Percentiles rank a stretch among this genome's conserved stretches.
Evolutionary conservation across 2,113 vertebrate species (phyloP).

Genomic region (Polypterus bichir): DNA sequence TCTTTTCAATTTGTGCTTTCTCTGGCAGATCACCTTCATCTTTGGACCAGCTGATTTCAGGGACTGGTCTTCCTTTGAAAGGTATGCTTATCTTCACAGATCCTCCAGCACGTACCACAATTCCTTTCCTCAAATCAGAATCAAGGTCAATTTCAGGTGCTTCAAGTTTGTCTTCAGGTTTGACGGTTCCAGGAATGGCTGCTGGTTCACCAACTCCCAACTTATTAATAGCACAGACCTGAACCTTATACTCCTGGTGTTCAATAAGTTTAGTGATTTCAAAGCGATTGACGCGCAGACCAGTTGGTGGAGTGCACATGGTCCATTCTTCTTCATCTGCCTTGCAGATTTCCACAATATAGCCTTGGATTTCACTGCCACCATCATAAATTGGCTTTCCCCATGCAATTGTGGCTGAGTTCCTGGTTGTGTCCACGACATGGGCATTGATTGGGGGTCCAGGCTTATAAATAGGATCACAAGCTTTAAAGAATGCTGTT

Average conservation of each 20-base stretch:
- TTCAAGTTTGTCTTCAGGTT: constrained; percentile 86
- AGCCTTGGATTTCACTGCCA: constrained; percentile 86
- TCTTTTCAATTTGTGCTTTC: constrained; percentile 79
- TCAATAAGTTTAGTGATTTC: constrained; percentile 80
- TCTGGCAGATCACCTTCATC: constrained; percentile 79
- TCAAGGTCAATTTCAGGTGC: constrained; percentile 86
- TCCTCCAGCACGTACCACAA: constrained; percentile 76
- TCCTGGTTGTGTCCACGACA: constrained; percentile 70
- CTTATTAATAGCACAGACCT: constrained; percentile 86
- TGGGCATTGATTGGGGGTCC: constrained; percentile 78
- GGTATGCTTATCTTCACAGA: constrained; percentile 81
- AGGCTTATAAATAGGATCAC: constrained; percentile 89
- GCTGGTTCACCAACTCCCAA: constrained; percentile 81
- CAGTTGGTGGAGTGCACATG: constrained; percentile 75
- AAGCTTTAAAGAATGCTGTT: constrained; percentile 78
- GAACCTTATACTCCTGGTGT: constrained; percentile 89
- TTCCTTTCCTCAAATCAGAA: constrained; percentile 87
- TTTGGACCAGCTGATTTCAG: constrained; percentile 83
- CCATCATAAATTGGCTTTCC: constrained; percentile 92
- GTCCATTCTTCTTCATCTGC: constrained; percentile 93
- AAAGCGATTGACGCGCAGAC: constrained; percentile 67
- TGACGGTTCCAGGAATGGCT: constrained; percentile 67
- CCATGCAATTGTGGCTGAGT: constrained; percentile 72
- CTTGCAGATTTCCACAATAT: constrained; percentile 83
- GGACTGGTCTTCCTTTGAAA: constrained; percentile 82